Evolutionary conservation across 2,888 invertebrate species (phyloP).

Genomic region (Colostygia pectinataria): DNA sequence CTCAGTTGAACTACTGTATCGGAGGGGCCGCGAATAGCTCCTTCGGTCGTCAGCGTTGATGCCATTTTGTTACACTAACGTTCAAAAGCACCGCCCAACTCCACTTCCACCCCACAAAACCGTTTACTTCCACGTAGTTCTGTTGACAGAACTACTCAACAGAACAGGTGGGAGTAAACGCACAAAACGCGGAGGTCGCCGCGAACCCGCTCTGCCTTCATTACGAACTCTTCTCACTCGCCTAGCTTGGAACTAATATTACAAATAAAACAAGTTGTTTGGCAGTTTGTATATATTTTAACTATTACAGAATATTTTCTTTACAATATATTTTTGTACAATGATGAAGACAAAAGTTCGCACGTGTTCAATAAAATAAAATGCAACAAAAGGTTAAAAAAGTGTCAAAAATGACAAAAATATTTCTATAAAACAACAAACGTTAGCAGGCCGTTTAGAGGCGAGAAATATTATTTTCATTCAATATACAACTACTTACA

Average conservation of each 20-base stretch:
- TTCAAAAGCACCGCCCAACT: too few relatives aligned
- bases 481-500: slow-evolving; percentile 36
- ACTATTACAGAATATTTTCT: slow-evolving; percentile 72
- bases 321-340: slow-evolving; percentile 78
- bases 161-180: too few relatives aligned
- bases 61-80: too few relatives aligned
- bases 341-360: slow-evolving; percentile 63
- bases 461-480: slow-evolving; percentile 41
- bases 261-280: slow-evolving; percentile 44
- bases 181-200: too few relatives aligned
- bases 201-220: too few relatives aligned
- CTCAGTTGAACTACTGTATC: too few relatives aligned
- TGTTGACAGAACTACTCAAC: too few relatives aligned
- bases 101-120: too few relatives aligned
- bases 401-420: slow-evolving; percentile 63
- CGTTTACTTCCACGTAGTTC: too few relatives aligned
- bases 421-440: slow-evolving; percentile 51
- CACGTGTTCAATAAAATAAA: slow-evolving; percentile 76
- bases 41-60: too few relatives aligned
- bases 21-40: too few relatives aligned
- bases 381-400: slow-evolving; percentile 66
- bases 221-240: too few relatives aligned
- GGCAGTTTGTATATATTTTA: slow-evolving; percentile 79
- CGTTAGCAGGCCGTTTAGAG: slow-evolving; percentile 37
- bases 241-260: not conserved